Base-by-base conservation (phyloP, 2,888 invertebrate species). In the Tryphoninae sp. region DNA sequence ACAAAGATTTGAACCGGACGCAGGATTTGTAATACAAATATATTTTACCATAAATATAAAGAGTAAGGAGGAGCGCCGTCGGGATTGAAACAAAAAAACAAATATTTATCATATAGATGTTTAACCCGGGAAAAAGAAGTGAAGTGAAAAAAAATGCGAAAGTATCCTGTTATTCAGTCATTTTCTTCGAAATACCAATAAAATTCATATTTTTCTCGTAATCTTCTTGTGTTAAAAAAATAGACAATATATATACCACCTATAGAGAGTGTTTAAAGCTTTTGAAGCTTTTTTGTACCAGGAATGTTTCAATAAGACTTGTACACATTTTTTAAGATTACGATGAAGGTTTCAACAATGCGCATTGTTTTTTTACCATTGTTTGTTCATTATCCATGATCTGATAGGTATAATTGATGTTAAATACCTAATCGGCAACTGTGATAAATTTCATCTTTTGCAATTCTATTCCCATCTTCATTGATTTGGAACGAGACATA, bases 401-500 rank as follows among this genome's bases (percentile, higher is more conserved):
- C 59, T 51, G 51, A 22, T n/a, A 11, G 7, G 58, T 16, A 23
- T 71, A 61, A 33, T 51, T 53, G 42, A 45, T 4, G 23, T 64
- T 16, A 53, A 76, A 65, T 58, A 16, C 79, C 67, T 81, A 23
- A 75, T 67, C 67, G 49, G 83, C 91, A 91, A 45, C 84, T 87
- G 40, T 91, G 91, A 68, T 88, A 90, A 49, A 87, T 58, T 67
- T 85, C 76, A 45, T 81, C 83, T 53, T 86, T 82, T 6, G 78
- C n/a, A 55, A 76, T 81, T 23, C 78, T 64, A 23, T 83, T 79
- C 16, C 82, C 83, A 81, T 84, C 84, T 40, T 69, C 78, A 59
- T 82, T 83, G 4, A 86, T 68, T 65, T 81, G 77, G 49, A 80
- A 85, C 0, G 64, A 62, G n/a, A 61, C 13, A 78, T 91, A 91